Evolutionary conservation across 2,113 vertebrate species (phyloP).

Genomic region (Cottus gobio): DNA sequence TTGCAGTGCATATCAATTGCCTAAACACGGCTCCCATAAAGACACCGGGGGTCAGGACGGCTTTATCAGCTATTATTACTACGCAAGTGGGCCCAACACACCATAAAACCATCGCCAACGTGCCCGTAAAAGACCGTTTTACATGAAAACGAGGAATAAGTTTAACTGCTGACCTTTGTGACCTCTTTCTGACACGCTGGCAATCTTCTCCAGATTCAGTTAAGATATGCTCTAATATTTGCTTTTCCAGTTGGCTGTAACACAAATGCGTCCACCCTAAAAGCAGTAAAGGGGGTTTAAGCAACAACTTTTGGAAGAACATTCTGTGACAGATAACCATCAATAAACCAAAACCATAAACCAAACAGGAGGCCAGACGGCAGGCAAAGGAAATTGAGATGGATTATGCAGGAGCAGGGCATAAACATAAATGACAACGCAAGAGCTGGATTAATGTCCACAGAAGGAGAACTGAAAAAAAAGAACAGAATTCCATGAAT

Average conservation of each 20-base stretch:
- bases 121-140: not conserved
- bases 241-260: not conserved
- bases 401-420: not conserved
- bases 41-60: too few relatives aligned
- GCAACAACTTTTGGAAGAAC: not conserved
- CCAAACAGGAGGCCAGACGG: not conserved
- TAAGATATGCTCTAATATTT: not conserved
- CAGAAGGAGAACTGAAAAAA: not conserved
- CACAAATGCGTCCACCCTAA: not conserved
- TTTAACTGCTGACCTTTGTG: not conserved
- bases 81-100: too few relatives aligned
- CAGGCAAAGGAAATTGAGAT: not conserved
- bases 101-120: too few relatives aligned
- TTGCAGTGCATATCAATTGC: too few relatives aligned
- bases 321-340: not conserved
- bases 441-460: not conserved
- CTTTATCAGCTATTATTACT: not conserved
- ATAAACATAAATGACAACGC: conserved; percentile 19
- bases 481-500: not conserved
- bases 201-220: not conserved
- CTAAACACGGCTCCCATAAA: too few relatives aligned
- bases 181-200: not conserved
- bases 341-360: not conserved
- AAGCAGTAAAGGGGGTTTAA: too few relatives aligned
- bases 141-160: not conserved